phyloP scores from a whole-genome alignment of 1,140 invertebrate genomes.

The Centruroides vittatus region DNA sequence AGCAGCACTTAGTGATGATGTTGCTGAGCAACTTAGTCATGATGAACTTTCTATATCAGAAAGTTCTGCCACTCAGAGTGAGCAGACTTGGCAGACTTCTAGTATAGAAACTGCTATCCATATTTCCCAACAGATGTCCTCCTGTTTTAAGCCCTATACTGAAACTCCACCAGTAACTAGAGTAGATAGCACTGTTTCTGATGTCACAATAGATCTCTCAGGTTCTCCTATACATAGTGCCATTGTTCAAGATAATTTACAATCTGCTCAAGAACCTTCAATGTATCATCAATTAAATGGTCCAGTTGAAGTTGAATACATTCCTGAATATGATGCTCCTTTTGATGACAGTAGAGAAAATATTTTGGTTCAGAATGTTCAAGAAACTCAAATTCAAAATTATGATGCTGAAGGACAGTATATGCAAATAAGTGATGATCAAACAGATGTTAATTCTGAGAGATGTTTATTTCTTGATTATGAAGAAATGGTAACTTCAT shows the following conservation, averaged over 20 bases:
- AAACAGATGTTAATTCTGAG: constrained; percentile 2
- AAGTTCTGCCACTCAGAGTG: constrained; percentile 16
- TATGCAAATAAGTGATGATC: constrained; percentile 1
- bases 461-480: constrained; percentile 1
- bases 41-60: constrained; percentile 18
- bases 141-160: neutral
- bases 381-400: no score
- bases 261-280: neutral
- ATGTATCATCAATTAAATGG: constrained; percentile 28
- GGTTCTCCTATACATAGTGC: no score
- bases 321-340: constrained; percentile 32
- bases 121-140: neutral
- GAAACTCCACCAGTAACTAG: neutral
- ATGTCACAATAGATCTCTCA: neutral
- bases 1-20: neutral
- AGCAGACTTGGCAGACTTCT: constrained; percentile 18
- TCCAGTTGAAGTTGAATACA: constrained; percentile 40
- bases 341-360: constrained; percentile 3
- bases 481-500: no score
- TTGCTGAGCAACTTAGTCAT: constrained; percentile 4
- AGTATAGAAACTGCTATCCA: constrained; percentile 17
- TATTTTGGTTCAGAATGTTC: neutral
- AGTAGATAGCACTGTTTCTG: neutral
- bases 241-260: neutral
- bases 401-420: constrained; percentile 13